Base-by-base conservation (phyloP, 2,797 vertebrate genomes). In the Trachops cirrhosus region DNA sequence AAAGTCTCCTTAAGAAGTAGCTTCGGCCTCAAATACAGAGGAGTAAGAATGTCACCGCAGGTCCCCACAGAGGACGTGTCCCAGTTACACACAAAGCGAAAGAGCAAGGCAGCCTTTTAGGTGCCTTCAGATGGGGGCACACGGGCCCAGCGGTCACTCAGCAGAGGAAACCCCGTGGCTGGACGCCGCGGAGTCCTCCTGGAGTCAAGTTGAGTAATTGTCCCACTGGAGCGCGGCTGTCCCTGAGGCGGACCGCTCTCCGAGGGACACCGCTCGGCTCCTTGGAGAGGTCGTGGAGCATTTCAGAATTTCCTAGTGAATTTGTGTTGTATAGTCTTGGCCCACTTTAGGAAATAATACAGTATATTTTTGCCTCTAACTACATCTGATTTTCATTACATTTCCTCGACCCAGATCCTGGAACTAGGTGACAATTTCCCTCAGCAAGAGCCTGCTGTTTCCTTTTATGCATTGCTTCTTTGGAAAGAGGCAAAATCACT, bases 321-420 rank as follows among this genome's bases (percentile, higher is more conserved):
- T 74, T 91, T 50, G 52, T 82, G 73, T 97, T 89, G 41, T 29
- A 32, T 3, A 84, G 78, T 71, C 73, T 82, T 96, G 96, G 90
- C 88, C 92, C 90, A 95, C 82, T 95, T 97, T 88, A 86, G 93
- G 88, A 96, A 97, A 96, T 95, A 94, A 95, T 96, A 79, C 88
- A 54, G 68, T 94, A 44, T 92, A 93, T 85, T 92, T 97, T 97
- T 91, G 75, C 82, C 70, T 92, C 77, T 94, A 97, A 96, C 94
- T 94, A 86, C 44, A n/a, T 92, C 96, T 95, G 92, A 96, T 97
- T 96, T 95, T 96, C 92, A 94, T 95, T 93, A 89, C 62, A 85
- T 93, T 96, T 96, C 92, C 74, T 90, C 4, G 0, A 89, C 82
- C 85, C 90, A 71, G 77, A 95, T 96, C 50, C 87, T 90, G 50